Conservation (phyloP, 23 tunicate genomes). For the Diplosoma virens region DNA sequence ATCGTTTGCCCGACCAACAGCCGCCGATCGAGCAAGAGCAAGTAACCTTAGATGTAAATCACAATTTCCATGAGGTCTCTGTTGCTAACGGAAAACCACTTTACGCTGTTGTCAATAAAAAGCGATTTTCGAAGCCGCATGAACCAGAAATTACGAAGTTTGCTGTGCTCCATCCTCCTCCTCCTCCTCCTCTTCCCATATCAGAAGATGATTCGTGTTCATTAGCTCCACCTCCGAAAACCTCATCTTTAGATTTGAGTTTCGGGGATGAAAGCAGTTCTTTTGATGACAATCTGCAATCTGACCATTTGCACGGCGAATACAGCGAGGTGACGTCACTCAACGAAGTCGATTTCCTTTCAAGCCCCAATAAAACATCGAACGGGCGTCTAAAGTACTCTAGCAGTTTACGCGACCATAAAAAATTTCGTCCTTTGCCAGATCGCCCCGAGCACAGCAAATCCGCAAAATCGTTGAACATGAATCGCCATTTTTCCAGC, state of each 20-base stretch:
- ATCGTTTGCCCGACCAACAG: neutral
- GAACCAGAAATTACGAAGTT: neutral
- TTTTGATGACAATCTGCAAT: neutral
- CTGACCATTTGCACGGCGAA: neutral
- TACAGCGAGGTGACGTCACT: neutral
- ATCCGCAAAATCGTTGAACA: too few species aligned
- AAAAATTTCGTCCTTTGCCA: slow-evolving; percentile 2
- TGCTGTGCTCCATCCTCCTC: too few species aligned
- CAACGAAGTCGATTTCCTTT: neutral
- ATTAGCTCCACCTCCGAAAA: neutral
- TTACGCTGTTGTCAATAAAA: slow-evolving; percentile 9
- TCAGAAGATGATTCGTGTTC: neutral
- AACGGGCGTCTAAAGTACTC: neutral
- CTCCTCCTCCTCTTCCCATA: neutral
- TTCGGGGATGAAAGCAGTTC: neutral
- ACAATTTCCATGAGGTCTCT: neutral
- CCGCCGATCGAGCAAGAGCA: too few species aligned
- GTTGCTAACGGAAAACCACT: neutral
- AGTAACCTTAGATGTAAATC: neutral
- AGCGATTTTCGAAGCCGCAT: neutral
- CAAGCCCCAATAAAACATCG: neutral
- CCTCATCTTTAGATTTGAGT: neutral
- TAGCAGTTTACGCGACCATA: neutral
- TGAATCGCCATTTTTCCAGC: neutral
- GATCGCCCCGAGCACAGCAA: neutral